These are phyloP conservation scores for Latrodectus hesperus DNA, from an alignment of 2,888 invertebrate genomes.

Conservation along the genomic window DNA sequence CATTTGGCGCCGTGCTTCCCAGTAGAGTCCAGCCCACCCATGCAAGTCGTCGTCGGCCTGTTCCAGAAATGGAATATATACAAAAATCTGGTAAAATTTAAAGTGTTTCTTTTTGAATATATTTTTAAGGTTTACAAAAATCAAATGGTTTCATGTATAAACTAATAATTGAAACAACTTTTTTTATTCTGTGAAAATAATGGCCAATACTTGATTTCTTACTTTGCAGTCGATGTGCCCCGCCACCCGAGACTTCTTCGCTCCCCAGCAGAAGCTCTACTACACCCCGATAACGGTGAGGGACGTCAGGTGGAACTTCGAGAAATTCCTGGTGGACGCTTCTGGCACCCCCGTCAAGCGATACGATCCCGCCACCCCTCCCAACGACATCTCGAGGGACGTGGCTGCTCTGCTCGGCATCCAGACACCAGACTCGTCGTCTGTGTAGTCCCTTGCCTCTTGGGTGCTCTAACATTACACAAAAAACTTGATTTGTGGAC, in stretches of 20 bases:
- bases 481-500: neutral
- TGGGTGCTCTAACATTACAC: too few relatives aligned
- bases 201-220: neutral
- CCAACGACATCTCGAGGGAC: slow-evolving; percentile 40
- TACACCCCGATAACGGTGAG: slow-evolving; percentile 58
- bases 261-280: slow-evolving; percentile 29
- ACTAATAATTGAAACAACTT: too few relatives aligned
- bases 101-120: too few relatives aligned
- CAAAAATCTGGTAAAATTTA: too few relatives aligned
- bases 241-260: slow-evolving; percentile 49
- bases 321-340: slow-evolving; percentile 53
- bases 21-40: too few relatives aligned
- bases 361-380: slow-evolving; percentile 60
- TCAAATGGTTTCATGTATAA: too few relatives aligned
- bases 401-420: slow-evolving; percentile 24
- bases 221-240: slow-evolving; percentile 51
- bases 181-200: too few relatives aligned
- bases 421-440: neutral
- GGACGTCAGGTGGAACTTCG: slow-evolving; percentile 68
- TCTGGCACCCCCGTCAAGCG: slow-evolving; percentile 54
- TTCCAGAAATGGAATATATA: too few relatives aligned
- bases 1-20: too few relatives aligned
- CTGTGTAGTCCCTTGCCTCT: too few relatives aligned
- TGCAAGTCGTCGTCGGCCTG: too few relatives aligned
- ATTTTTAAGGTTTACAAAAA: too few relatives aligned